Base-by-base conservation (phyloP, 2,797 vertebrate genomes). In the Poecilia wingei region DNA sequence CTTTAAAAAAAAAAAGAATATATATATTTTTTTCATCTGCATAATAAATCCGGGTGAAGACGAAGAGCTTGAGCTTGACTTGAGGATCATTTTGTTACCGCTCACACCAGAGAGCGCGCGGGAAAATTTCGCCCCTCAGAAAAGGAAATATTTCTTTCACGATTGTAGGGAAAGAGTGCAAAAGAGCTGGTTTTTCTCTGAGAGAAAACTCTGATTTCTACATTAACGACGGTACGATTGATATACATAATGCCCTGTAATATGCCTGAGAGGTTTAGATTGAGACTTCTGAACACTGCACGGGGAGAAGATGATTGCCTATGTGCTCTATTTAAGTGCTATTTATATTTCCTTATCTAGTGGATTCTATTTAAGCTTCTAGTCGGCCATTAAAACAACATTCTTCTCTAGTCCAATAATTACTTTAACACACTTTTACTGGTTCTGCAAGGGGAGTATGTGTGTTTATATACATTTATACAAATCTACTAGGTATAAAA, bases 61-160 rank as follows among this genome's bases (percentile, higher is more conserved):
- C 91, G 95, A 96, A 97, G 97, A 97, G 95, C 90, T 82, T 91
- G 94, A 96, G 96, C 95, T 96, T 96, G 96, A 97, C 96, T 97
- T 97, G 96, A 98, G 96, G 95, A 95, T 90, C 86, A 46, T 59
- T 76, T 82, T 81, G 36, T 20, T 83, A 82, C 83, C 66, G 87
- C 82, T 84, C 18, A 28, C 55, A 46, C 43, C 20, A 43, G 79
- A 85, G 79, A 84, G 87, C 78, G 77, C 72, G 53, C 33, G 46
- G 22, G 18, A 76, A 55, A 22, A 74, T 55, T 51, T 79, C 55
- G 39, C 73, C 84, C 84, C 83, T 83, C 84, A 1, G 39, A 14
- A 76, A 73, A 72, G 71, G 81, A 75, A 73, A 75, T 61, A 0
- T 69, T 85, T 90, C 86, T 89, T 92, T 91, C 91, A 76, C 89